These are phyloP conservation scores for Entomobrya proxima DNA, from an alignment of 2,888 invertebrate species.

Conservation along the genomic window DNA sequence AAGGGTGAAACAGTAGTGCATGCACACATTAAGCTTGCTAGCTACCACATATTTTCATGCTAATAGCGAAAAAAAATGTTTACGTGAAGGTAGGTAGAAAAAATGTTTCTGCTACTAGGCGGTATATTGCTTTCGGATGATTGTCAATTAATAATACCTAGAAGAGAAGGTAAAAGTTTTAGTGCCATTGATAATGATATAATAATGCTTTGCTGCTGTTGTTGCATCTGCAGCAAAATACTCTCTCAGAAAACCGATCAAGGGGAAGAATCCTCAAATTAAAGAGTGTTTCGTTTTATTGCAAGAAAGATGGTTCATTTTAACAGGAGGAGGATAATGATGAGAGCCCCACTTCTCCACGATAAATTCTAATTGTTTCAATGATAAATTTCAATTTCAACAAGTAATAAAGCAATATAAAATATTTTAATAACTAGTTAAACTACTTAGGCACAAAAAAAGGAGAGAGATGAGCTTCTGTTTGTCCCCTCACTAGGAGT, in stretches of 20 bases:
- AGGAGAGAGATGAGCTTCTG: background rate
- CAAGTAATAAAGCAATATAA: conserved; percentile 47
- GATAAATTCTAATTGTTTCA: conserved; percentile 43
- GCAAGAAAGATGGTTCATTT: background rate
- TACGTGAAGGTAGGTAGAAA: background rate
- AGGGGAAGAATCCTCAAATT: background rate
- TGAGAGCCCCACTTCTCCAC: conserved; percentile 5
- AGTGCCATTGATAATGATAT: conserved; percentile 1
- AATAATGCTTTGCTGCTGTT: background rate
- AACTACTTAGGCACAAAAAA: background rate
- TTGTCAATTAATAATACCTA: conserved; percentile 39
- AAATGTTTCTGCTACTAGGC: conserved; percentile 36
- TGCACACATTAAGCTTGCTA: background rate
- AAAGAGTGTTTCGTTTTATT: background rate
- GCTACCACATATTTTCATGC: background rate
- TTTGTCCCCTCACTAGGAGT: background rate
- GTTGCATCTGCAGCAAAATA: background rate
- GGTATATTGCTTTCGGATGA: conserved; percentile 40
- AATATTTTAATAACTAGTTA: conserved; percentile 26
- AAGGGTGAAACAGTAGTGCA: background rate
- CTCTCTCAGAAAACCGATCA: background rate
- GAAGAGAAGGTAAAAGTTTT: conserved; percentile 28
- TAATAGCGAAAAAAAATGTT: background rate
- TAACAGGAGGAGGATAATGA: background rate
- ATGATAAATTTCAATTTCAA: conserved; percentile 50